These are phyloP conservation scores for Philopotamus ludificatus DNA, from an alignment of 1,140 invertebrate genomes.

Conservation along the genomic window DNA sequence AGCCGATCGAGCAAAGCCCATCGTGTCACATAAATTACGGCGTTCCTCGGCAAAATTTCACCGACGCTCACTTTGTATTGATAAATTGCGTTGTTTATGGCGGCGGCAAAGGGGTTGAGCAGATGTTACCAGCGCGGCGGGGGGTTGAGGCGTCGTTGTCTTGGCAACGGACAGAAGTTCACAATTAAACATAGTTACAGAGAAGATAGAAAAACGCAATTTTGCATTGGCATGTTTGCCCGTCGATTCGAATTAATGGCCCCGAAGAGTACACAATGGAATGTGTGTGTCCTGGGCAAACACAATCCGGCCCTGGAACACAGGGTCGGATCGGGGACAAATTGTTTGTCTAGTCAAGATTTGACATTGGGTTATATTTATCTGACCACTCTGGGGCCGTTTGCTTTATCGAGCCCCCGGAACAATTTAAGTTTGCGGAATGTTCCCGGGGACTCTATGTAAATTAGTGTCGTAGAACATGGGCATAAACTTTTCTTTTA, in stretches of 20 bases:
- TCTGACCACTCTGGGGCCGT: constrained; percentile 27
- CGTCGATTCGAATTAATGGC: neutral
- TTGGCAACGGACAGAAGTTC: neutral
- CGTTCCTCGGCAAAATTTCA: constrained; percentile 37
- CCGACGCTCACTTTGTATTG: constrained; percentile 39
- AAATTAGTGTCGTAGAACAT: constrained; percentile 21
- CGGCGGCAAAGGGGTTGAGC: constrained; percentile 28
- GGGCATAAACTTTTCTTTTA: constrained; percentile 16
- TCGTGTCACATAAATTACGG: constrained; percentile 38
- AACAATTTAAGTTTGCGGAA: constrained; percentile 30
- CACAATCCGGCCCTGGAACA: neutral
- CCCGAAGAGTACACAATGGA: neutral
- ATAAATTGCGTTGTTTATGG: constrained; percentile 42
- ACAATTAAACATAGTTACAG: constrained; percentile 11
- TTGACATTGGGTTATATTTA: constrained; percentile 25
- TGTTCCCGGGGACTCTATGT: constrained; percentile 11
- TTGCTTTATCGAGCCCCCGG: constrained; percentile 19
- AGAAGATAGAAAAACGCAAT: too few relatives aligned
- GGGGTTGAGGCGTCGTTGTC: constrained; percentile 4
- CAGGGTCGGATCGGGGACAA: constrained; percentile 9
- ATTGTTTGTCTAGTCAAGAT: constrained; percentile 15
- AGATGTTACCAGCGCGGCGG: constrained; percentile 29
- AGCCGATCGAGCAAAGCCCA: constrained; percentile 16
- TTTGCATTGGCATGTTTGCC: constrained; percentile 2
- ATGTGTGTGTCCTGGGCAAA: neutral